A percentile compares a stretch with the other conserved stretches of the same genome.
Evolutionary conservation across 92 coral and sea anemone species (phyloP).

Genomic region (Epizoanthus scotinus): DNA sequence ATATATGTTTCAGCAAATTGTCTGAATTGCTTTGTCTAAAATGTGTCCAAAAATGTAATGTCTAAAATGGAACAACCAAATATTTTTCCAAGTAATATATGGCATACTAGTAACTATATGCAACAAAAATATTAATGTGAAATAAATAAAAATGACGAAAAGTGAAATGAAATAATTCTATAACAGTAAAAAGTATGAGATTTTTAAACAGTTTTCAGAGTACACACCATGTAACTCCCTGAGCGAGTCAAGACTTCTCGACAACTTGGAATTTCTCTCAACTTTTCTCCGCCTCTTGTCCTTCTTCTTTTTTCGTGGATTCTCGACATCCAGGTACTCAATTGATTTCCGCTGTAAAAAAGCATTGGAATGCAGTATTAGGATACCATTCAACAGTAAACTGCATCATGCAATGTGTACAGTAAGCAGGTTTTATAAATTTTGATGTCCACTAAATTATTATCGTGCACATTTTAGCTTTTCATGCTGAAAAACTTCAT

Average conservation of each 20-base stretch:
- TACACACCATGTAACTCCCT: slow-evolving; percentile 72
- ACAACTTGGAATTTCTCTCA: slow-evolving; percentile 80
- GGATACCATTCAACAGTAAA: background rate
- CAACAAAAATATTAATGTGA: background rate
- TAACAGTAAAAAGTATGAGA: no score
- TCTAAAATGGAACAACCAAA: no score
- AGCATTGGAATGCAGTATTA: background rate
- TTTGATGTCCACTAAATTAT: no score
- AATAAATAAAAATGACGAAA: background rate
- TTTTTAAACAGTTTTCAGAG: background rate
- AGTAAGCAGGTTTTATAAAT: no score
- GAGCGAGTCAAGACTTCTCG: slow-evolving; percentile 86
- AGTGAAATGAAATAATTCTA: no score
- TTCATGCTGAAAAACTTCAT: no score
- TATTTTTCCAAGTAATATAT: no score
- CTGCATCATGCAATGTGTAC: background rate
- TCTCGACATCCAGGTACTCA: slow-evolving; percentile 76
- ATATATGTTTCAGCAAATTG: no score
- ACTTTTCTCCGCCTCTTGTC: slow-evolving; percentile 72
- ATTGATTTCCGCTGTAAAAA: slow-evolving; percentile 17
- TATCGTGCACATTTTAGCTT: no score
- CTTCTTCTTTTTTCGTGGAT: slow-evolving; percentile 57
- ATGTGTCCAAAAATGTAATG: no score
- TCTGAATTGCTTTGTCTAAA: no score
- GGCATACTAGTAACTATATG: background rate